Base-by-base conservation (phyloP, 1,140 invertebrate genomes). In the Drosophila guanche region DNA sequence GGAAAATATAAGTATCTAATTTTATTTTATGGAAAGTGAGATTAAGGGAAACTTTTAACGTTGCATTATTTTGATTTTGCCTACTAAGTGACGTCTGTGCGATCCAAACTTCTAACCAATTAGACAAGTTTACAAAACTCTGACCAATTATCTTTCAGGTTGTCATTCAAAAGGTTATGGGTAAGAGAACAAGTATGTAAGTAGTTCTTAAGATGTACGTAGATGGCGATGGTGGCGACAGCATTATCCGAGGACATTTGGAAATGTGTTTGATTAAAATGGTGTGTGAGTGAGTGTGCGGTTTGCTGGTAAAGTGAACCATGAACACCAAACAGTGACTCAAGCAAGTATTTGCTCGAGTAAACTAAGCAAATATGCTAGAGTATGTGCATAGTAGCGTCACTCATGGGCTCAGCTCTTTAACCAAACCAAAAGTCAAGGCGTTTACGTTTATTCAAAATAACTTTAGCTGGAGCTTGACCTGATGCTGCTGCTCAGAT, bases 211-310 rank as follows among this genome's bases (percentile, higher is more conserved):
- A 63, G 47, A 68, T 66, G 60, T 78, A 78, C 70, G 63, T 60
- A 70, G 75, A 79, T 65, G 65, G 27, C 7, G 27, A 2, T 6
- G 75, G 76, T 65, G 65, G 27, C 7, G 27, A 2, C 8, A 33
- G 41, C 29, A 54, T 20, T 63, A 61, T 41, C 27, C 50, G 57
- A 33, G 50, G 45, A 48, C 37, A 56, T 58, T 70, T 81, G 65
- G 54, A 79, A 85, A 73, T 79, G 70, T 67, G 68, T 85, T 86
- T 85, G 86, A 86, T 85, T 80, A 85, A 85, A 85, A 85, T 61
- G 60, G 60, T 72, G 80, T 54, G 47, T 48, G 52, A 20, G 41
- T 47, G 47, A 50, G 23, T 43, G 25, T 53, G 23, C 61, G 47
- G n/a, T 56, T 53, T 59, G 54, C 33, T 47, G 53, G 75, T 40